These are phyloP conservation scores for Apamea monoglypha DNA, from an alignment of 2,888 invertebrate genomes.

Conservation along the genomic window DNA sequence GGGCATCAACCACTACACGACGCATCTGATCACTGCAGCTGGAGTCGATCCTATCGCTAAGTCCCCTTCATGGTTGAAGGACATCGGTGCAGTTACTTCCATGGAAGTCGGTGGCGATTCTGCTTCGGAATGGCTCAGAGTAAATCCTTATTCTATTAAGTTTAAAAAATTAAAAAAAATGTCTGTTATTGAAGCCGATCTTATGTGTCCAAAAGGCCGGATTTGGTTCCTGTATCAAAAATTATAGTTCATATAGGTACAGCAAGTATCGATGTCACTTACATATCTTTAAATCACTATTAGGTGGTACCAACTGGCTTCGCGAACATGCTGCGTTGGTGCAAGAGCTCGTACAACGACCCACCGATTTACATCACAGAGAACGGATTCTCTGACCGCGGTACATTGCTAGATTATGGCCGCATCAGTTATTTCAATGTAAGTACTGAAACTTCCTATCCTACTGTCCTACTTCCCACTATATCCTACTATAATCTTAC, in stretches of 20 bases:
- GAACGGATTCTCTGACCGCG: constrained; percentile 90
- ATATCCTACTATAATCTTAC: too few species aligned
- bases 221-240: background rate
- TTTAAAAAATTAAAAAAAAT: background rate
- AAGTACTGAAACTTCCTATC: constrained; percentile 66
- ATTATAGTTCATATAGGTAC: background rate
- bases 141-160: constrained; percentile 59
- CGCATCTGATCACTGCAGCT: constrained; percentile 83
- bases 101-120: constrained; percentile 87
- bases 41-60: constrained; percentile 85
- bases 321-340: constrained; percentile 90
- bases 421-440: constrained; percentile 89
- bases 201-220: background rate
- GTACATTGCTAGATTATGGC: constrained; percentile 85
- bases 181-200: background rate
- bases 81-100: constrained; percentile 85
- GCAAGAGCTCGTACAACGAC: constrained; percentile 90
- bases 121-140: constrained; percentile 88
- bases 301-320: constrained; percentile 91
- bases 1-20: constrained; percentile 89
- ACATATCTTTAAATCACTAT: constrained; percentile 29
- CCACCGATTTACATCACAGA: constrained; percentile 91
- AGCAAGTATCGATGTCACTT: background rate
- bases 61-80: constrained; percentile 88
- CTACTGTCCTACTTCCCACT: too few species aligned